Conservation (phyloP, 2,888 invertebrate species). For the Quadroppia sp. region DNA sequence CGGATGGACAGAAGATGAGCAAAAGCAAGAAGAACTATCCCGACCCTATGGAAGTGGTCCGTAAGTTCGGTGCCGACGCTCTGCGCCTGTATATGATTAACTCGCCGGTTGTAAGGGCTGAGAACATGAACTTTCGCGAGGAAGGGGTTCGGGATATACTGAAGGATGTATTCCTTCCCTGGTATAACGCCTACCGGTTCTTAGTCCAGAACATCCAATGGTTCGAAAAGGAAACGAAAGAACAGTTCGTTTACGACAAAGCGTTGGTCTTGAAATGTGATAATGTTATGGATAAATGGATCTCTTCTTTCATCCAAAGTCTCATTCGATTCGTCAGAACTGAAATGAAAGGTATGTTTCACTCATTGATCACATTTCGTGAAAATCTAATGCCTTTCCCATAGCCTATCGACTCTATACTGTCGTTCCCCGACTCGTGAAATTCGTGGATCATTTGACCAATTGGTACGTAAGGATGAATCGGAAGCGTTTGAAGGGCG, state of each 20-base stretch:
- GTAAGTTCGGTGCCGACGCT: constrained; percentile 95
- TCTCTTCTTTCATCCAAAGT: constrained; percentile 91
- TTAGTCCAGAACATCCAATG: constrained; percentile 86
- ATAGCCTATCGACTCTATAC: constrained; percentile 84
- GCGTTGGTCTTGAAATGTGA: constrained; percentile 48
- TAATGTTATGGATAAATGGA: constrained; percentile 97
- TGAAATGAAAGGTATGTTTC: constrained; percentile 69
- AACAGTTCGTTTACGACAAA: constrained; percentile 41
- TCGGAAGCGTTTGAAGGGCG: constrained; percentile 88
- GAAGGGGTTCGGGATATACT: constrained; percentile 93
- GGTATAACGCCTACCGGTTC: constrained; percentile 74
- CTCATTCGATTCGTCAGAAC: constrained; percentile 77
- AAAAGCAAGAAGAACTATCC: constrained; percentile 99
- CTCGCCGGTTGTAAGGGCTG: constrained; percentile 95
- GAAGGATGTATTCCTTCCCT: constrained; percentile 95
- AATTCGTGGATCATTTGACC: constrained; percentile 94
- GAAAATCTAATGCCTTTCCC: too few relatives aligned
- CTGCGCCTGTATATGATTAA: constrained; percentile 86
- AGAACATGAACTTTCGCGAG: constrained; percentile 92
- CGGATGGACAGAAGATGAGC: constrained; percentile 99
- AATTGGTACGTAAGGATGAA: constrained; percentile 99
- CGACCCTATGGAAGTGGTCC: constrained; percentile 79
- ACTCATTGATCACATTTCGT: too few relatives aligned
- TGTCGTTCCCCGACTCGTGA: constrained; percentile 85
- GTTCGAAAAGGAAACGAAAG: constrained; percentile 60